These are phyloP conservation scores for Cryptosula pallasiana DNA, from an alignment of 2,888 invertebrate genomes.

Conservation along the genomic window DNA sequence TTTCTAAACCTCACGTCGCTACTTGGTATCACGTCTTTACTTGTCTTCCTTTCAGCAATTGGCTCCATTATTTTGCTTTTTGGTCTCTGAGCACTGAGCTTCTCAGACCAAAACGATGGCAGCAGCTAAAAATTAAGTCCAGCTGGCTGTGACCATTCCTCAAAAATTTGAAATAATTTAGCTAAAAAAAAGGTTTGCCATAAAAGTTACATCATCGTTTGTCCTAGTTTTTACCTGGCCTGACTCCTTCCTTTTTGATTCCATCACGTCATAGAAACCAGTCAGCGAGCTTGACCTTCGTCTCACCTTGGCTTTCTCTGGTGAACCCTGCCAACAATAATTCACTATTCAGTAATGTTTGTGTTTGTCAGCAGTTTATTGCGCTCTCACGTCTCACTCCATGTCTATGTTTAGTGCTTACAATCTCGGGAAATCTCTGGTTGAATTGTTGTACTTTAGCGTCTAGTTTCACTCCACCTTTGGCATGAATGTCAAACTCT, in stretches of 20 bases:
- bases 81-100: neutral
- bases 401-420: neutral
- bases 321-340: neutral
- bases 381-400: too few relatives aligned
- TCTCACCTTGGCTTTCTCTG: neutral
- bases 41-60: neutral
- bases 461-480: neutral
- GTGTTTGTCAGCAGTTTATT: too few relatives aligned
- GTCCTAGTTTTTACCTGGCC: neutral
- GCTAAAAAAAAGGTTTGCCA: too few relatives aligned
- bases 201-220: too few relatives aligned
- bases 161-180: too few relatives aligned
- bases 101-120: neutral
- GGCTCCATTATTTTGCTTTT: neutral
- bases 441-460: neutral
- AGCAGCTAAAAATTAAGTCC: constrained; percentile 6
- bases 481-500: constrained; percentile 3
- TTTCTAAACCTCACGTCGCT: neutral
- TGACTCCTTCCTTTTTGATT: neutral
- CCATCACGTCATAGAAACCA: constrained; percentile 10
- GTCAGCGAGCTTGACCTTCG: constrained; percentile 1
- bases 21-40: neutral
- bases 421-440: neutral
- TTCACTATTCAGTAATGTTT: too few relatives aligned
- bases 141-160: too few relatives aligned